Conservation (phyloP, 92 coral and sea anemone genomes). For the Epizoanthus stellaris region DNA sequence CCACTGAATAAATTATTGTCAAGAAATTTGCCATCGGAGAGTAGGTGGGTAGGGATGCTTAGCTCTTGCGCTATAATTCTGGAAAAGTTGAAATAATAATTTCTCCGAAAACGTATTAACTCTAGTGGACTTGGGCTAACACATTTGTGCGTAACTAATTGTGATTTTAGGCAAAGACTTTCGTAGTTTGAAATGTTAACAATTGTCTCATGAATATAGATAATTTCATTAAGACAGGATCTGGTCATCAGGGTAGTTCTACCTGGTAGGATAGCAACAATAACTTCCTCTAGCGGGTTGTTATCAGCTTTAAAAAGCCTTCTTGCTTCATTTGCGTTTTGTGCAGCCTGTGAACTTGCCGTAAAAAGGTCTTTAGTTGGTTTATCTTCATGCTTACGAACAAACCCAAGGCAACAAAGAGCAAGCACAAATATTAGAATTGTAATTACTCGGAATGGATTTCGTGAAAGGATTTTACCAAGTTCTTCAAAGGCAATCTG, state of each 20-base stretch:
- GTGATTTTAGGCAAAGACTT: neutral
- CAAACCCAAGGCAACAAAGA: neutral
- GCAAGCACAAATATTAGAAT: neutral
- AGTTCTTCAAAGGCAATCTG: conserved; percentile 9
- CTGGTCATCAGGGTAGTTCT: neutral
- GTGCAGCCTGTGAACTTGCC: neutral
- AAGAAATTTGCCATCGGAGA: too few species aligned
- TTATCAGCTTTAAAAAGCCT: neutral
- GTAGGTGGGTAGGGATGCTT: neutral
- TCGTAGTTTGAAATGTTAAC: neutral
- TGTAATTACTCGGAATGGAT: neutral
- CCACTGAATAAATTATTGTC: neutral
- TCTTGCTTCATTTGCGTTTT: neutral
- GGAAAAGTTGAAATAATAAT: neutral
- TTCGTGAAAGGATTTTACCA: conserved; percentile 1
- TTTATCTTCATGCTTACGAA: neutral
- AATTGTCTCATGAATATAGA: neutral
- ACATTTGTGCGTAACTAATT: neutral
- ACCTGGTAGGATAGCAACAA: neutral
- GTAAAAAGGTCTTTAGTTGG: neutral
- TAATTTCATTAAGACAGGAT: conserved; percentile 2
- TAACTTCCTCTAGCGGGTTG: neutral
- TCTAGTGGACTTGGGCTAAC: neutral
- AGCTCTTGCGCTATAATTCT: neutral
- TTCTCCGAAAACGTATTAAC: neutral